Conservation (phyloP, 1,140 invertebrate species). For the Temnothorax nylanderi region DNA sequence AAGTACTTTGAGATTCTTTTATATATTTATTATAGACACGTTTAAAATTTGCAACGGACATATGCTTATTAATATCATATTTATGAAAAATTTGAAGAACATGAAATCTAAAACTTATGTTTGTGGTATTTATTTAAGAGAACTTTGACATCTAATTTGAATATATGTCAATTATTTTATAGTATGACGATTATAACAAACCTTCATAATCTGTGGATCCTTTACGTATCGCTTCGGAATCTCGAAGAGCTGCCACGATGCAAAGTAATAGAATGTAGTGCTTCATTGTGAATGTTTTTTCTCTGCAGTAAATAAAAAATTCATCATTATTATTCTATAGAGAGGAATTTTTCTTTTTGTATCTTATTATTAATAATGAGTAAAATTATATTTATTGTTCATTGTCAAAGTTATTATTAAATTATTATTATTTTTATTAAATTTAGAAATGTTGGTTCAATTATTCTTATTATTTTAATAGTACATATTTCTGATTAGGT, state of each 20-base stretch:
- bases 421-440: not conserved
- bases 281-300: slow-evolving; percentile 61
- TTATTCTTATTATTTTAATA: not conserved
- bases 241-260: slow-evolving; percentile 20
- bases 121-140: not conserved
- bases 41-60: not conserved
- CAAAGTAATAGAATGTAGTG: slow-evolving; percentile 44
- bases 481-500: not conserved
- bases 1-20: not conserved
- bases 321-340: not conserved
- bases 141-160: not conserved
- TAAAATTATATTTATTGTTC: not conserved
- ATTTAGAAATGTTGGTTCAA: not conserved
- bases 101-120: not conserved
- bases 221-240: slow-evolving; percentile 34
- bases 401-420: not conserved
- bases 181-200: slow-evolving; percentile 32
- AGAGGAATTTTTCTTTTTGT: not conserved
- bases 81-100: not conserved
- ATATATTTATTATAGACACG: not conserved
- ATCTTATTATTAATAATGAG: too few species aligned
- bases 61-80: not conserved
- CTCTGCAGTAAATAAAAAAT: slow-evolving; percentile 53
- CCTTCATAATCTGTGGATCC: slow-evolving; percentile 72
- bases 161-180: slow-evolving; percentile 1